Conservation (phyloP, 1,140 invertebrate genomes). For the Brachionus calyciflorus region DNA sequence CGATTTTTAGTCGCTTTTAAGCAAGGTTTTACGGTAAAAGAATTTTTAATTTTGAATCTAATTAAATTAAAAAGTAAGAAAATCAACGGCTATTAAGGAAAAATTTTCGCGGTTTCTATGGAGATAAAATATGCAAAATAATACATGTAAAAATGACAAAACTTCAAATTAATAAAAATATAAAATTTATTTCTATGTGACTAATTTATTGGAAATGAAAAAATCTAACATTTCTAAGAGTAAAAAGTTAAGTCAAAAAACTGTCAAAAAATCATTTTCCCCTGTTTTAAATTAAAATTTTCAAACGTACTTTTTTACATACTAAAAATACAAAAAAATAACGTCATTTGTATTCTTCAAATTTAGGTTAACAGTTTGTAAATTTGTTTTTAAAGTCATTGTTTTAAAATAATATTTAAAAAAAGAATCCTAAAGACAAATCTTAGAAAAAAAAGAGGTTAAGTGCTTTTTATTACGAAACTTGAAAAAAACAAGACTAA, state of each 20-base stretch:
- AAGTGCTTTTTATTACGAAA: not conserved
- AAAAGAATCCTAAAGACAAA: not conserved
- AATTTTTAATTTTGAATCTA: too few relatives aligned
- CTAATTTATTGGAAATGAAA: not conserved
- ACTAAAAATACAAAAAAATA: too few relatives aligned
- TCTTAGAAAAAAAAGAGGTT: not conserved
- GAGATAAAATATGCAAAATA: not conserved
- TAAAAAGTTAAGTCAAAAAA: too few relatives aligned
- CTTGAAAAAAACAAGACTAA: not conserved
- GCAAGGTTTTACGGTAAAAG: too few relatives aligned
- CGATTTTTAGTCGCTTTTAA: too few relatives aligned
- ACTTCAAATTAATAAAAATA: not conserved
- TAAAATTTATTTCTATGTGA: not conserved
- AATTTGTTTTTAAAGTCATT: too few relatives aligned
- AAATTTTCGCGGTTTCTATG: not conserved
- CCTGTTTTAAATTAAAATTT: too few relatives aligned
- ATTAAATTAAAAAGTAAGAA: not conserved
- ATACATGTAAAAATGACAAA: slow-evolving; percentile 7
- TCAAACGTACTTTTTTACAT: too few relatives aligned
- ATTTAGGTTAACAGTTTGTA: not conserved
- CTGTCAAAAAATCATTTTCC: too few relatives aligned
- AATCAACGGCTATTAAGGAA: not conserved
- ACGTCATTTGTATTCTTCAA: not conserved
- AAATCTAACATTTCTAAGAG: too few relatives aligned
- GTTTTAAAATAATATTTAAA: not conserved